These are phyloP conservation scores for Drosophila anomalata DNA, from an alignment of 2,888 invertebrate species.

Conservation along the genomic window DNA sequence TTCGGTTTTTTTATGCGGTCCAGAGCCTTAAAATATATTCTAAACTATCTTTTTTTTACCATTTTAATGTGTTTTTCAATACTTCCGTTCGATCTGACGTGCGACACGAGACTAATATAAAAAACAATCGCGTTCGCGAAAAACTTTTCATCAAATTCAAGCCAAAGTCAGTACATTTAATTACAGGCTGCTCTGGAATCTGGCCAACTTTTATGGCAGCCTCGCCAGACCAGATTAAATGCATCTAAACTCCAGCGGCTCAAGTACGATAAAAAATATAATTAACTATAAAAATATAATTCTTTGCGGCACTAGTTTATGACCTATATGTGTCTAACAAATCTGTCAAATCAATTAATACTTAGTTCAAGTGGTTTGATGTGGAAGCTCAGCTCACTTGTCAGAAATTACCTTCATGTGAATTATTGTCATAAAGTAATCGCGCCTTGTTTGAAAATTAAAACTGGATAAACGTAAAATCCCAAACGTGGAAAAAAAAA, in stretches of 20 bases:
- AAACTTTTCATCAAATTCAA: constrained; percentile 22
- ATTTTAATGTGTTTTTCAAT: not conserved
- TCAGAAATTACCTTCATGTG: not conserved
- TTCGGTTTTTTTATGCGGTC: not conserved
- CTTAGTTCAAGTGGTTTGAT: not conserved
- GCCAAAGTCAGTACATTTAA: constrained; percentile 10
- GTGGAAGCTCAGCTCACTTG: not conserved
- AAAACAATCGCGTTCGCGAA: constrained; percentile 1
- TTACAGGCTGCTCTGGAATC: constrained; percentile 21
- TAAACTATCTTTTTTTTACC: not conserved
- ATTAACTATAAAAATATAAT: constrained; percentile 5
- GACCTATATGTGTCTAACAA: not conserved
- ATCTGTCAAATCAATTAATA: not conserved
- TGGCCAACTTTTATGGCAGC: constrained; percentile 8
- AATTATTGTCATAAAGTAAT: not conserved
- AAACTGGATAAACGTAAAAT: not conserved
- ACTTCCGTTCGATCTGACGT: constrained; percentile 15
- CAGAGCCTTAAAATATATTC: not conserved
- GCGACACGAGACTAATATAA: constrained; percentile 42
- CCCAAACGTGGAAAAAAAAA: not conserved
- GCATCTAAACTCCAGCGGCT: not conserved
- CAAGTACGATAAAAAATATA: constrained; percentile 18
- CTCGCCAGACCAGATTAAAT: not conserved
- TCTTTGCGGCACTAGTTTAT: not conserved
- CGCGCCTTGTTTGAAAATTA: not conserved